Evolutionary conservation across 1,140 invertebrate genomes (phyloP).

Genomic region (Achroia grisella): DNA sequence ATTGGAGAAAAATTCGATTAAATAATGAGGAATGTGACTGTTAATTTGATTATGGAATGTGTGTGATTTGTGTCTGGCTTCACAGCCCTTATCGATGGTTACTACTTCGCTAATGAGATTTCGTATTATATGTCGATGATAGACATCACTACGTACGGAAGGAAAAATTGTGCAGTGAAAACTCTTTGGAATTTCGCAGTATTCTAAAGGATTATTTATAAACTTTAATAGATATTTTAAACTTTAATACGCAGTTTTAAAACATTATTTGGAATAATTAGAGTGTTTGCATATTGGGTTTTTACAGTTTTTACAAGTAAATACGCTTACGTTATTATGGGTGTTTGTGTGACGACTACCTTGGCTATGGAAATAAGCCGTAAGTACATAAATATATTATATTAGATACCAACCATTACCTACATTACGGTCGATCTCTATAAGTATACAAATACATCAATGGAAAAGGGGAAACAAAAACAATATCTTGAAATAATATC

Average conservation of each 20-base stretch:
- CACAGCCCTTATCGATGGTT: constrained; percentile 12
- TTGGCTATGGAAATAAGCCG: constrained; percentile 57
- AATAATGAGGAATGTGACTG: constrained; percentile 7
- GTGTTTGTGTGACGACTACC: constrained; percentile 50
- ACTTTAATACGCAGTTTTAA: too few species aligned
- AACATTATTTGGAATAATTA: too few species aligned
- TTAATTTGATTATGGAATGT: constrained; percentile 13
- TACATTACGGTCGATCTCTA: too few species aligned
- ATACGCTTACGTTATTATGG: constrained; percentile 18
- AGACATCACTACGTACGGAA: neutral
- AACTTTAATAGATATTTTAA: too few species aligned
- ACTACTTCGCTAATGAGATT: constrained; percentile 9
- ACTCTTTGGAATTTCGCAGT: too few species aligned
- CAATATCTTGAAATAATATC: too few species aligned
- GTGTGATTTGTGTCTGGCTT: constrained; percentile 10
- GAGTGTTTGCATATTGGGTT: too few species aligned
- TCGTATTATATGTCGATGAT: constrained; percentile 4
- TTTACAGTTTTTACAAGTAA: too few species aligned
- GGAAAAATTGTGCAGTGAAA: constrained; percentile 1
- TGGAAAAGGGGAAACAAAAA: too few species aligned
- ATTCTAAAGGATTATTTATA: too few species aligned
- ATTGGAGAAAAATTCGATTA: neutral
- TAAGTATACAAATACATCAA: too few species aligned
- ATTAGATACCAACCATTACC: neutral
- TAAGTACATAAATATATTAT: constrained; percentile 29